phyloP scores from a whole-genome alignment of 2,888 invertebrate species.

The Dioctria linearis region DNA sequence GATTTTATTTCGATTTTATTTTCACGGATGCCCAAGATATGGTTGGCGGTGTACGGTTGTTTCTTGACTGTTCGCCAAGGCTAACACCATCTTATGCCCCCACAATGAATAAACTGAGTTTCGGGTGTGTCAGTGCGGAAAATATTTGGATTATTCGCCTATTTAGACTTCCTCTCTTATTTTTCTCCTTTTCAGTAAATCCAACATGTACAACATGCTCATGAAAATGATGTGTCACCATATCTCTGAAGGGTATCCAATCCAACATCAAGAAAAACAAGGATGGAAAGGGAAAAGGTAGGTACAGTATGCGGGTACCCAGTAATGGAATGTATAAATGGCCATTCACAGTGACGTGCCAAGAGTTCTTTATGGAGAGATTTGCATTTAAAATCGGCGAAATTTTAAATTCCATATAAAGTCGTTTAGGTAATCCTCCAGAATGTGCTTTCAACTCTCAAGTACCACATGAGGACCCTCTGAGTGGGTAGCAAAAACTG shows the following conservation, averaged over 20 bases:
- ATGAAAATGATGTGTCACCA: conserved; percentile 58
- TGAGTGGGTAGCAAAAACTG: conserved; percentile 38
- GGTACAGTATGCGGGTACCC: conserved; percentile 34
- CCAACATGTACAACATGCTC: conserved; percentile 56
- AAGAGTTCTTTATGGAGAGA: conserved; percentile 62
- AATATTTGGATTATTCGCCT: conserved; percentile 49
- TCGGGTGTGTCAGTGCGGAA: conserved; percentile 37
- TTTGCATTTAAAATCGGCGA: conserved; percentile 61
- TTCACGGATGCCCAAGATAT: conserved; percentile 47
- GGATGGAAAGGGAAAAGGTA: neutral
- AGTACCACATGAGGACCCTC: conserved; percentile 29
- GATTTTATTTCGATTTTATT: conserved; percentile 70
- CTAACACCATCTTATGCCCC: conserved; percentile 7
- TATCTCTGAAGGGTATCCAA: neutral
- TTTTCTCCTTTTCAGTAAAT: conserved; percentile 42
- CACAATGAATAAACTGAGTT: conserved; percentile 11
- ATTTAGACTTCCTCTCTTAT: conserved; percentile 46
- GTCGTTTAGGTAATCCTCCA: conserved; percentile 51
- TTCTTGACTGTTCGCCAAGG: conserved; percentile 35
- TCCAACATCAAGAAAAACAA: neutral
- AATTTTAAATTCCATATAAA: conserved; percentile 51
- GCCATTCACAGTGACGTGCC: conserved; percentile 61
- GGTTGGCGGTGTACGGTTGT: neutral
- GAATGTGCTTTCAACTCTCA: conserved; percentile 27
- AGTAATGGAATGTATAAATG: conserved; percentile 53